These are phyloP conservation scores for Phyllotis vaccarum DNA, from an alignment of 2,797 vertebrate species.

Conservation along the genomic window DNA sequence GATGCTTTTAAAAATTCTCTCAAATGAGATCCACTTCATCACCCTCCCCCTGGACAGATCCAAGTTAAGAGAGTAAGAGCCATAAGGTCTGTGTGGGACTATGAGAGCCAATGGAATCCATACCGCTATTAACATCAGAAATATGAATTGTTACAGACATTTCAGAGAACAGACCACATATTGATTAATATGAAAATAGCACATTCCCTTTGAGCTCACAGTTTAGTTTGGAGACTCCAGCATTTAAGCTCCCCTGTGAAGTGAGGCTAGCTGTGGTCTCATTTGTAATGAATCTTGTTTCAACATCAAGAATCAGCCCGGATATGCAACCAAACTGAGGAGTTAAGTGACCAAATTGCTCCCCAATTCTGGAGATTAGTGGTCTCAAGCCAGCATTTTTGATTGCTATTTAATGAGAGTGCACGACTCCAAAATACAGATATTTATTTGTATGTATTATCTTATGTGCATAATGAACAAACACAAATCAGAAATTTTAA, in stretches of 20 bases:
- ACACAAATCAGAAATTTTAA: slow-evolving; percentile 39
- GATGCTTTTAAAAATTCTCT: neutral
- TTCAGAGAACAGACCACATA: neutral
- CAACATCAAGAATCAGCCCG: neutral
- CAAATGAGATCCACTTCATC: neutral
- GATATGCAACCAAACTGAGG: too few species aligned
- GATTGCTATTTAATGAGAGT: neutral
- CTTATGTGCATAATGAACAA: slow-evolving; percentile 21
- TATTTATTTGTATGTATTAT: neutral
- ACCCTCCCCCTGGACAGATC: neutral
- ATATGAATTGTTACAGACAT: neutral
- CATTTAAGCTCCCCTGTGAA: fast-evolving
- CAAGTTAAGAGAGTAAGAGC: neutral
- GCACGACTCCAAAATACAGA: neutral
- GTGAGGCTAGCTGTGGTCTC: neutral
- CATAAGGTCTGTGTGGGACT: neutral
- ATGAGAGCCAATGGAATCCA: neutral
- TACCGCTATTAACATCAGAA: neutral
- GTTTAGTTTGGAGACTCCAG: neutral
- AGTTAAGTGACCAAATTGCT: neutral
- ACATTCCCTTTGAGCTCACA: neutral
- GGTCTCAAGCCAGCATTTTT: neutral
- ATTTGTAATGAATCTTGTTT: neutral
- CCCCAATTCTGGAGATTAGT: neutral
- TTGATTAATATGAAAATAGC: neutral